Base-by-base conservation (phyloP, 2,797 vertebrate genomes). In the Perodicticus potto region DNA sequence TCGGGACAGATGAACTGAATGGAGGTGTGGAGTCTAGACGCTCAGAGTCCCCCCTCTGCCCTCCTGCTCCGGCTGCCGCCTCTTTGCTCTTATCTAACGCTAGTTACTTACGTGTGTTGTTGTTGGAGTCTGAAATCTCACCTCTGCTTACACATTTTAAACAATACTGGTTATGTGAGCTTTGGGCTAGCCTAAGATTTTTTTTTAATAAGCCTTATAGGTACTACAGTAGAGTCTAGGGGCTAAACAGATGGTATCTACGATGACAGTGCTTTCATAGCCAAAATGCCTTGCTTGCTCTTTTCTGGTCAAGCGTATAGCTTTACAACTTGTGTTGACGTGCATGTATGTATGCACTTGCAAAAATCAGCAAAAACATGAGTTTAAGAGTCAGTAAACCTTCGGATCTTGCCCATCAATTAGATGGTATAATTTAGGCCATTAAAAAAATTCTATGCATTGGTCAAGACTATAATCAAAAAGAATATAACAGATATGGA, bases 181-280 rank as follows among this genome's bases (percentile, higher is more conserved):
- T 45, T n/a, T 85, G 53, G 34, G 4, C 10, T 80, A 67, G n/a
- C 37, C n/a, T 59, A 63, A 83, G 25, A n/a, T 49, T 70, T 61
- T 87, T 61, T 72, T 74, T 85, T 55, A 92, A n/a, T 80, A 65
- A 76, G 22, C 7, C 32, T 22, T 27, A 65, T 76, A 23, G 77
- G n/a, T 86, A 5, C 32, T 87, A 43, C 27, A 84, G 4, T 55
- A 43, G 29, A 86, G 11, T 40, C 25, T 16, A 32, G 89, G 53
- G 45, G 45, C 43, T 59, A 83, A 55, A 55, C 49, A 61, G 59
- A 81, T 91, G 59, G 61, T 59, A 6, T 59, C 57, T 27, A 8
- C 85, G 37, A 88, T 76, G 49, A 27, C 29, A 72, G 53, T 88
- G 88, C 17, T 72, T 93, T 57, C 63, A 57, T 22, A 87, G 87